Percentiles rank a stretch among this genome's conserved stretches.
phyloP scores from a whole-genome alignment of 2,113 vertebrate species.

The Ranitomeya variabilis region DNA sequence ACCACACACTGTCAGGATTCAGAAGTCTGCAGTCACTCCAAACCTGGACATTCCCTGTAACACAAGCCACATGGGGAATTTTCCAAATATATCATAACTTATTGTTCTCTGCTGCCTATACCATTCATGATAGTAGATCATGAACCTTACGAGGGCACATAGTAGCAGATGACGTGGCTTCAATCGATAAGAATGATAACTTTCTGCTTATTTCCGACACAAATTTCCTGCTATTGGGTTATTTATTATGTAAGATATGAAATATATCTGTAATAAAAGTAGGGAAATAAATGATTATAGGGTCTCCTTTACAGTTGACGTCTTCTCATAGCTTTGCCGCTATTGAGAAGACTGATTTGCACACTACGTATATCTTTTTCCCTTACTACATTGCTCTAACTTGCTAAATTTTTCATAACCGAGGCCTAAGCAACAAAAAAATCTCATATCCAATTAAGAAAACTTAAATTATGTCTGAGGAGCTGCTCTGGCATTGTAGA shows the following conservation, averaged over 20 bases:
- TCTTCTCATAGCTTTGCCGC: neutral
- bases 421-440: neutral
- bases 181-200: neutral
- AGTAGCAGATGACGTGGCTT: neutral
- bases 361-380: neutral
- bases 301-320: neutral
- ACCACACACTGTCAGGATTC: no score
- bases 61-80: neutral
- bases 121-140: neutral
- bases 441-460: neutral
- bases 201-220: neutral
- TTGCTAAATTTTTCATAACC: neutral
- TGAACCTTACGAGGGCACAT: neutral
- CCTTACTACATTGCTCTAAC: neutral
- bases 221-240: neutral
- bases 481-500: neutral
- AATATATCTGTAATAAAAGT: neutral
- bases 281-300: neutral
- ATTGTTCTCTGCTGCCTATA: neutral
- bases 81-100: neutral
- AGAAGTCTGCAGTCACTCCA: no score
- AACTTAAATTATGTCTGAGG: neutral
- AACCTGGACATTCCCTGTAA: neutral
- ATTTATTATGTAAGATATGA: neutral
- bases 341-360: no score